Evolutionary conservation across 2,888 invertebrate genomes (phyloP).

Genomic region (Zaprionus lineosus): DNA sequence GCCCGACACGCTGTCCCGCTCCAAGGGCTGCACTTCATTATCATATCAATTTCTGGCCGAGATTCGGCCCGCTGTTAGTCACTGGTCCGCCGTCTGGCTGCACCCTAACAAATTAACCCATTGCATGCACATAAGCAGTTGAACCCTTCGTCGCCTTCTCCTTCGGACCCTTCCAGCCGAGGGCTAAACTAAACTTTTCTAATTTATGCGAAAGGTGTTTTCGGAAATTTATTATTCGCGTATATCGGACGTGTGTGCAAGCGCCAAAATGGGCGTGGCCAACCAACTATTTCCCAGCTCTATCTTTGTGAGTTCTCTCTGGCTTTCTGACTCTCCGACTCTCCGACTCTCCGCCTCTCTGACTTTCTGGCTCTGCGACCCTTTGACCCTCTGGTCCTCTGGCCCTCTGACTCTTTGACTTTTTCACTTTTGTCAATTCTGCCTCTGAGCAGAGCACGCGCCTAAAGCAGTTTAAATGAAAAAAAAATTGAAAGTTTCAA

Average conservation of each 20-base stretch:
- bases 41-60: conserved; percentile 76
- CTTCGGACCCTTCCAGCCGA: conserved; percentile 3
- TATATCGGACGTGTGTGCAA: conserved; percentile 31
- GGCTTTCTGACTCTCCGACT: too few relatives aligned
- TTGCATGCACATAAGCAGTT: conserved; percentile 58
- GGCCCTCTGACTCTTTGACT: too few relatives aligned
- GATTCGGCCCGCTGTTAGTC: conserved; percentile 65
- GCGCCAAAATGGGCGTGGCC: conserved; percentile 55
- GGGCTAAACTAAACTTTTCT: conserved; percentile 60
- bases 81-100: conserved; percentile 40
- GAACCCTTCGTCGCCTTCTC: conserved; percentile 30
- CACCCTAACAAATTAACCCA: conserved; percentile 71
- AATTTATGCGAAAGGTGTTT: conserved; percentile 75
- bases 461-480: conserved; percentile 53
- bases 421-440: conserved; percentile 36
- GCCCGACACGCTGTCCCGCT: background rate
- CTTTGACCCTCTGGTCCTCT: too few relatives aligned
- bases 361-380: too few relatives aligned
- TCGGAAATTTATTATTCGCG: conserved; percentile 63
- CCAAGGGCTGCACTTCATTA: conserved; percentile 64
- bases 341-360: too few relatives aligned
- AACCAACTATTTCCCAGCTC: conserved; percentile 51
- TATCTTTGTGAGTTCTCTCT: too few relatives aligned
- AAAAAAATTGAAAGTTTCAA: conserved; percentile 26
- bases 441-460: conserved; percentile 55